Conservation (phyloP, 2,797 vertebrate species). For the Microcaecilia unicolor region DNA sequence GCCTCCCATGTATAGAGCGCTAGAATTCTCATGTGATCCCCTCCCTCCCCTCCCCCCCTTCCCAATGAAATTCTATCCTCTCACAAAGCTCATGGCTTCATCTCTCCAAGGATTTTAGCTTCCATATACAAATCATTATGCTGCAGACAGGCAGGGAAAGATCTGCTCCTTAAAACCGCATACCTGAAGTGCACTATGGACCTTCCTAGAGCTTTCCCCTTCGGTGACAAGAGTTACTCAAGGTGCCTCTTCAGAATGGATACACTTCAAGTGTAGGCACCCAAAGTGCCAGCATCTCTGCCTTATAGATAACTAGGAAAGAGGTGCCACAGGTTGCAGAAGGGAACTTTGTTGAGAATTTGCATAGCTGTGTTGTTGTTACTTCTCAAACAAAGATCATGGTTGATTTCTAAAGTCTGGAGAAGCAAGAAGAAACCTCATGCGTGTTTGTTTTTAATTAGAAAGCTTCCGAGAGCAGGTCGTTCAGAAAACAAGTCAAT, state of each 20-base stretch:
- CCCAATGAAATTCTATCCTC: slow-evolving; percentile 65
- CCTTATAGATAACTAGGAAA: too few relatives aligned
- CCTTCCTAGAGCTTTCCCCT: slow-evolving; percentile 3
- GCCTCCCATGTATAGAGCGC: slow-evolving; percentile 53
- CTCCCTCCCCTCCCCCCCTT: slow-evolving; percentile 39
- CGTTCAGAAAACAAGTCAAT: slow-evolving; percentile 1
- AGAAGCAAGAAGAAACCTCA: slow-evolving; percentile 14
- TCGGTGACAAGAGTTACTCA: slow-evolving; percentile 1
- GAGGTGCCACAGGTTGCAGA: too few relatives aligned
- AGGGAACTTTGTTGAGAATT: slow-evolving; percentile 3
- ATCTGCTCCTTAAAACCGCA: slow-evolving; percentile 9
- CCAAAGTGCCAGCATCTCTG: too few relatives aligned
- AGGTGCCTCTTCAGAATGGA: background rate
- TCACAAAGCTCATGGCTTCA: slow-evolving; percentile 45
- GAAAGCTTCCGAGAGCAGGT: slow-evolving; percentile 24
- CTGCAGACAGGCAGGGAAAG: slow-evolving; percentile 7
- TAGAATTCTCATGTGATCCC: slow-evolving; percentile 68
- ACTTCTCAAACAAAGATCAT: slow-evolving; percentile 1
- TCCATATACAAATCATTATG: slow-evolving; percentile 10
- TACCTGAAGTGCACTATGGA: slow-evolving; percentile 4
- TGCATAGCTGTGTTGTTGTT: slow-evolving; percentile 1
- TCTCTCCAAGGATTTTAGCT: slow-evolving; percentile 22
- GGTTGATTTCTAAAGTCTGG: background rate
- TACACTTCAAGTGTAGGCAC: too few relatives aligned
- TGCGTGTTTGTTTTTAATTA: slow-evolving; percentile 53